Evolutionary conservation across 2,113 vertebrate genomes (phyloP).

Genomic region (Myiagra hebetior): DNA sequence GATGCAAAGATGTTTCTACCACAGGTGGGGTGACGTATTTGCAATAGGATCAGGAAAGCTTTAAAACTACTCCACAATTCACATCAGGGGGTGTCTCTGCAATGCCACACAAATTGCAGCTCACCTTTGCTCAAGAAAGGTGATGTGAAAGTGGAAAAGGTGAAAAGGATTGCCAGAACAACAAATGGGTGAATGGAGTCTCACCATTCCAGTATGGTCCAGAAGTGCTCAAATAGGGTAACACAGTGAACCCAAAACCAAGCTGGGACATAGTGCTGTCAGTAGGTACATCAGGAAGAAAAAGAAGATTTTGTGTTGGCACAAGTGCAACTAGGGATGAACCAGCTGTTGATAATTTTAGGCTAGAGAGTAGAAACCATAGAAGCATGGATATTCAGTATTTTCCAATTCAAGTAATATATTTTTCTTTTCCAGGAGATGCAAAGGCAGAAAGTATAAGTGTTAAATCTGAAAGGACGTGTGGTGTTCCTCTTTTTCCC

Average conservation of each 20-base stretch:
- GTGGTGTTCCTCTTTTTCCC: neutral
- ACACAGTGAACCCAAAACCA: rapidly evolving
- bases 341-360: neutral
- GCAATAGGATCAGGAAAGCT: neutral
- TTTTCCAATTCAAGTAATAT: neutral
- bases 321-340: neutral
- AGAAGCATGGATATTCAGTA: neutral
- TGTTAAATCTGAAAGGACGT: neutral
- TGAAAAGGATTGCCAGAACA: neutral
- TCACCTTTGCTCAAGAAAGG: neutral
- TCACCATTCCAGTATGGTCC: neutral
- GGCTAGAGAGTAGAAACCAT: neutral
- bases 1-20: neutral
- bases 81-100: neutral
- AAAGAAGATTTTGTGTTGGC: neutral
- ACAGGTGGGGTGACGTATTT: neutral
- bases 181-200: neutral
- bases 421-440: neutral
- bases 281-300: neutral
- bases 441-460: neutral
- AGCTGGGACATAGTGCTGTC: neutral
- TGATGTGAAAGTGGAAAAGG: neutral
- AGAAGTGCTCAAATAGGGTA: neutral
- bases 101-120: neutral
- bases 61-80: neutral